Conservation (phyloP, 2,113 vertebrate species). For the Ibidorhyncha struthersii region DNA sequence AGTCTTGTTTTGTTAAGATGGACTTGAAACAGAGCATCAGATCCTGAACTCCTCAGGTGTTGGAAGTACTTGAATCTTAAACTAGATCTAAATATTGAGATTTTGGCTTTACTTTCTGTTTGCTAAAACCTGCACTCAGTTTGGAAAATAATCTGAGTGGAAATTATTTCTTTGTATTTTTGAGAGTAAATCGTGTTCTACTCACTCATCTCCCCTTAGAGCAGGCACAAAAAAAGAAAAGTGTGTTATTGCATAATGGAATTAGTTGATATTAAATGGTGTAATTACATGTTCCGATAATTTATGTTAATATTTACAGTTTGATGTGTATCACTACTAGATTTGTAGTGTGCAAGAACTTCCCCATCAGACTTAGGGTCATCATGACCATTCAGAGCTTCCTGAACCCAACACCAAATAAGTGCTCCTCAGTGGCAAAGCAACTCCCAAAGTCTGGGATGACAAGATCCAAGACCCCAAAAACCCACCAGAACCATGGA, state of each 20-base stretch:
- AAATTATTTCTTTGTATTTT: not conserved
- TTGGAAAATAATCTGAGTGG: not conserved
- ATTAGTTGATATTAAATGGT: not conserved
- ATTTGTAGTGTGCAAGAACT: not conserved
- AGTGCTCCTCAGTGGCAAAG: not conserved
- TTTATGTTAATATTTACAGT: not conserved
- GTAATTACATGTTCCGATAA: not conserved
- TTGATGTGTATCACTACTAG: not conserved
- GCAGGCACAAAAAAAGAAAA: not conserved
- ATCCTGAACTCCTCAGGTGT: not conserved
- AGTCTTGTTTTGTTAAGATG: not conserved
- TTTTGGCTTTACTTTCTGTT: not conserved
- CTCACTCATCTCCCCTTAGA: not conserved
- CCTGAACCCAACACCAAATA: not conserved
- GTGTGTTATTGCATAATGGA: not conserved
- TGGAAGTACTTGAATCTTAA: not conserved
- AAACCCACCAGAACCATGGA: fast-evolving
- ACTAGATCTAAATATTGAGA: not conserved
- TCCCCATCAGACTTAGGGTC: not conserved
- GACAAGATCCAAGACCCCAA: not conserved
- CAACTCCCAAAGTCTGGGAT: not conserved
- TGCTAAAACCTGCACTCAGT: not conserved
- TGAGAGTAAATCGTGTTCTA: not conserved
- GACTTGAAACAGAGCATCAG: not conserved
- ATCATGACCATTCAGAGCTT: not conserved